Conservation (phyloP, 2,888 invertebrate species). For the Patella pellucida region DNA sequence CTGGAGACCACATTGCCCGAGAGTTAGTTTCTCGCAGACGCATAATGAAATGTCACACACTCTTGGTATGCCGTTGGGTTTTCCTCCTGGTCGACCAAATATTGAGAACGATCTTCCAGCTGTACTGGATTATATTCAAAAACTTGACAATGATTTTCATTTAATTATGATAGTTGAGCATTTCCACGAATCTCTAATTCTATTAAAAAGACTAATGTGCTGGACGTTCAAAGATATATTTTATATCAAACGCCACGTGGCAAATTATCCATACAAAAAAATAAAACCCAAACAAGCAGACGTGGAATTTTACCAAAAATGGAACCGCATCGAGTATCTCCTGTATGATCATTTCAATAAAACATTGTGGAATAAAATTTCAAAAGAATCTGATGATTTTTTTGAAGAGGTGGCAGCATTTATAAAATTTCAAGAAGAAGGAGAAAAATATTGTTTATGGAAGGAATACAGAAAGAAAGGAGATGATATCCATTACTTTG, state of each 20-base stretch:
- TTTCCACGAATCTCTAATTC: conserved; percentile 66
- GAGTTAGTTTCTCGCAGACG: conserved; percentile 61
- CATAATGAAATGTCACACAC: conserved; percentile 64
- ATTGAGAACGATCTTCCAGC: conserved; percentile 39
- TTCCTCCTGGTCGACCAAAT: conserved; percentile 50
- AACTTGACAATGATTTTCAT: conserved; percentile 55
- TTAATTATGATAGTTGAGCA: conserved; percentile 67
- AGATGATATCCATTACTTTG: neutral
- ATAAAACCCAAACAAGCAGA: conserved; percentile 18
- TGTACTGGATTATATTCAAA: conserved; percentile 46
- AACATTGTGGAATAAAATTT: conserved; percentile 60
- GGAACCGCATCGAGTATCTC: conserved; percentile 60
- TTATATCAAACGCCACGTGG: conserved; percentile 51
- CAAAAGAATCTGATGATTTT: conserved; percentile 48
- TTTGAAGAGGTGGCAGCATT: conserved; percentile 46
- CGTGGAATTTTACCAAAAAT: conserved; percentile 51
- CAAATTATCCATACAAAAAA: conserved; percentile 36
- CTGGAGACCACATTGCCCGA: conserved; percentile 53
- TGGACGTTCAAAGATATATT: conserved; percentile 68
- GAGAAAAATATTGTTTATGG: neutral
- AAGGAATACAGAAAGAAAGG: neutral
- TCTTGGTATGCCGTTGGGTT: conserved; percentile 65
- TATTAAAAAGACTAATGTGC: conserved; percentile 65
- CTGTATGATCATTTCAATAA: conserved; percentile 64
- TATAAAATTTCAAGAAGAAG: conserved; percentile 28